Evolutionary conservation across 2,797 vertebrate species (phyloP).

Genomic region (Gymnocypris eckloni): DNA sequence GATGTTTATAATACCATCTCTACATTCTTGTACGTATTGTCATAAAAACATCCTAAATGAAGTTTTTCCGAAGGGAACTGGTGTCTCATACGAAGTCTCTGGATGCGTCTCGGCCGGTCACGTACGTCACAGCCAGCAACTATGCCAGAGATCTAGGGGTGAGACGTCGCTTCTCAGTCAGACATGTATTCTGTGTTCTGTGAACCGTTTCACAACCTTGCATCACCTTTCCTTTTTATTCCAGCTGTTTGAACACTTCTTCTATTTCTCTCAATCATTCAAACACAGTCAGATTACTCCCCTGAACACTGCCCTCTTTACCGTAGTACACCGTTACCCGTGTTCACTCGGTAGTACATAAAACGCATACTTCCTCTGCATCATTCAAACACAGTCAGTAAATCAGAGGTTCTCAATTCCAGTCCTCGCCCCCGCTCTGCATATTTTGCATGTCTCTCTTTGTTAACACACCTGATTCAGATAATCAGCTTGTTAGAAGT

Average conservation of each 20-base stretch:
- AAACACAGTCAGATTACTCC: neutral
- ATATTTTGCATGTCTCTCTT: too few species aligned
- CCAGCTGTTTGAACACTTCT: neutral
- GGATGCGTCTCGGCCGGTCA: slow-evolving; percentile 89
- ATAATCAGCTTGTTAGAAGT: too few species aligned
- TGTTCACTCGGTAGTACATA: neutral
- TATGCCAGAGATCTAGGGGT: slow-evolving; percentile 87
- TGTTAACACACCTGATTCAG: too few species aligned
- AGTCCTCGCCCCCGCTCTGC: too few species aligned
- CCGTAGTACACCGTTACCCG: neutral
- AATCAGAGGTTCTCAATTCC: too few species aligned
- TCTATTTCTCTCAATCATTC: neutral
- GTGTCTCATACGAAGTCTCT: slow-evolving; percentile 86
- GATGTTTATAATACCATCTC: neutral
- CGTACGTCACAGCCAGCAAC: slow-evolving; percentile 83
- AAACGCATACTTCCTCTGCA: neutral
- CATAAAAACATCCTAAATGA: neutral
- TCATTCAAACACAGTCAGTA: too few species aligned
- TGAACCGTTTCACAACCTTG: neutral
- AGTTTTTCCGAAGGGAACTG: slow-evolving; percentile 77
- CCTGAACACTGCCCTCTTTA: neutral
- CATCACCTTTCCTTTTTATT: neutral
- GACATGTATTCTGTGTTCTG: neutral
- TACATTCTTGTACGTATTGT: neutral
- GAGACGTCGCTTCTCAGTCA: slow-evolving; percentile 67